Conservation (phyloP, 2,797 vertebrate species). For the Rhyacichthys aspro region DNA sequence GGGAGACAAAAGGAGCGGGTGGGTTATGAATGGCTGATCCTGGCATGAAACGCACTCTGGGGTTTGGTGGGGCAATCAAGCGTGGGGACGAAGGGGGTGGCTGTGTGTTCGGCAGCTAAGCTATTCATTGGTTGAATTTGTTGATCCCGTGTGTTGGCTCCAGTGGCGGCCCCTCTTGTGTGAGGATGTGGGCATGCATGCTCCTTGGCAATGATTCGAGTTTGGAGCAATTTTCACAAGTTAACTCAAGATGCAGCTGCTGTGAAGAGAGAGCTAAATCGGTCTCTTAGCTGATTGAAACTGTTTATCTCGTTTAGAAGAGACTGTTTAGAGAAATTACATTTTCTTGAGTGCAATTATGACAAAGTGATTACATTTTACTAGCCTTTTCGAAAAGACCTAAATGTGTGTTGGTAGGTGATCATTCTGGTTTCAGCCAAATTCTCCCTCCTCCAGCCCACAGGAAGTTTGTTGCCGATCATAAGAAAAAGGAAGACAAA, state of each 20-base stretch:
- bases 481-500: conserved; percentile 52
- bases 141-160: conserved; percentile 57
- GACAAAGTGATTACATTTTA: background rate
- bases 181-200: conserved; percentile 82
- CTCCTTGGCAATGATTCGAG: conserved; percentile 85
- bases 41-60: conserved; percentile 62
- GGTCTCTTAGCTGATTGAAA: conserved; percentile 26
- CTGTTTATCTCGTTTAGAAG: conserved; percentile 30
- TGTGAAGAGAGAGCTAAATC: conserved; percentile 29
- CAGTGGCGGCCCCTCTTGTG: conserved; percentile 82
- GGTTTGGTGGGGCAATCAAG: conserved; percentile 64
- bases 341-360: background rate
- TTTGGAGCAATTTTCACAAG: conserved; percentile 69
- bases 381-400: too few relatives aligned
- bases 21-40: conserved; percentile 55
- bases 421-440: conserved; percentile 52
- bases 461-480: conserved; percentile 73
- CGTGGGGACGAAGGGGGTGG: conserved; percentile 42
- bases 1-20: conserved; percentile 58
- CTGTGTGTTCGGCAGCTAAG: conserved; percentile 46
- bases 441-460: conserved; percentile 56
- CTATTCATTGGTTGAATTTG: conserved; percentile 66
- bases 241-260: conserved; percentile 52
- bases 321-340: background rate
- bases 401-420: conserved; percentile 23